Evolutionary conservation across 2,113 vertebrate genomes (phyloP).

Genomic region (Hippocampus mohnikei): DNA sequence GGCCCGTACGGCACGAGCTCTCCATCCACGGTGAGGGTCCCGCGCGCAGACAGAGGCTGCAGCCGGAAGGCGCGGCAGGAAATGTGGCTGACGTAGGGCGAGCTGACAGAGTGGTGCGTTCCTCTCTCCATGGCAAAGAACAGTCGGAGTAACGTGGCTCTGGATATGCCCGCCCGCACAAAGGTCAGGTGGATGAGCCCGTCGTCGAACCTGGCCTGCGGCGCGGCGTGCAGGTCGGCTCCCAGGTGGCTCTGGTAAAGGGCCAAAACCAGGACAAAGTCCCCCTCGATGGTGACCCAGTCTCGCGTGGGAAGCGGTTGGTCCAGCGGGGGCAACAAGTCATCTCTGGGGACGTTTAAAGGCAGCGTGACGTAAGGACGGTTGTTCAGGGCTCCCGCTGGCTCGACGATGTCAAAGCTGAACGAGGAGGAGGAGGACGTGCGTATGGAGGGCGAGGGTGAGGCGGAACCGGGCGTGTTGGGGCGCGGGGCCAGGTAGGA

Average conservation of each 20-base stretch:
- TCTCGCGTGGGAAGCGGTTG: constrained; percentile 78
- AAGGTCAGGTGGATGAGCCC: constrained; percentile 85
- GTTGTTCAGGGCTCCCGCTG: constrained; percentile 59
- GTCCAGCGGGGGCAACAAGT: constrained; percentile 79
- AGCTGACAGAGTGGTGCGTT: constrained; percentile 77
- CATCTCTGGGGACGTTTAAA: constrained; percentile 69
- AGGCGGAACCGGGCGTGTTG: constrained; percentile 68
- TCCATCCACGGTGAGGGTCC: constrained; percentile 86
- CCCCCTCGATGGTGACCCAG: constrained; percentile 84
- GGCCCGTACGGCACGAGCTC: constrained; percentile 87
- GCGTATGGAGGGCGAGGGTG: constrained; percentile 61
- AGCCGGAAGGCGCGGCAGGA: constrained; percentile 83
- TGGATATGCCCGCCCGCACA: constrained; percentile 81
- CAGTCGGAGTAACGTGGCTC: constrained; percentile 79
- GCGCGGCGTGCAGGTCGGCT: constrained; percentile 80
- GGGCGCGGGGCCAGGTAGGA: constrained; percentile 66
- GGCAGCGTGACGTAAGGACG: constrained; percentile 55
- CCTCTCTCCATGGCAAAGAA: constrained; percentile 88
- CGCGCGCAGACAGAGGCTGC: constrained; percentile 80
- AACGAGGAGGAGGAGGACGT: constrained; percentile 69
- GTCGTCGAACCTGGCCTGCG: constrained; percentile 81
- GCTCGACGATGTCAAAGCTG: constrained; percentile 71
- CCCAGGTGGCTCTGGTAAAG: constrained; percentile 84
- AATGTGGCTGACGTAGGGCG: constrained; percentile 79
- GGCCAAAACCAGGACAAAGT: constrained; percentile 85